Conservation (phyloP, 2,113 vertebrate species). For the Indicator indicator region DNA sequence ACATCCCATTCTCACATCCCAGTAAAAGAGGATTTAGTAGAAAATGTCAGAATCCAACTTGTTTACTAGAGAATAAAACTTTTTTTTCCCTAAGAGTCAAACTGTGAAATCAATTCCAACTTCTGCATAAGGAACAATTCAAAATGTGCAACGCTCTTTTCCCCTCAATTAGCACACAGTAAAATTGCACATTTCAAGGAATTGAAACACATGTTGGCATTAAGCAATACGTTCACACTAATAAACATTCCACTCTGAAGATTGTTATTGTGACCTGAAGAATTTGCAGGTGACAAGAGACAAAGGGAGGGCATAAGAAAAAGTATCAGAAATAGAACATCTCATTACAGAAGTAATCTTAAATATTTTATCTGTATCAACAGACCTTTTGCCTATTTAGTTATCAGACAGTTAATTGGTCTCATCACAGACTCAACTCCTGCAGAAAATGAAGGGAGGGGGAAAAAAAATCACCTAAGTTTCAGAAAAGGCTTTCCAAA, state of each 20-base stretch:
- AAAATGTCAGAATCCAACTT: conserved; percentile 3
- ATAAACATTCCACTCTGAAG: background rate
- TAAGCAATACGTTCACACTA: background rate
- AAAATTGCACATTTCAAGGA: background rate
- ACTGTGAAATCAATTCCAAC: background rate
- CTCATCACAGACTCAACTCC: background rate
- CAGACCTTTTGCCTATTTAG: background rate
- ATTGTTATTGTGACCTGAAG: background rate
- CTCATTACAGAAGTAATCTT: conserved; percentile 7
- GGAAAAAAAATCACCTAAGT: background rate
- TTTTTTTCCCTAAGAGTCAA: background rate
- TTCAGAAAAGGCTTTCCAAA: background rate
- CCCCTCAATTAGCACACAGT: background rate
- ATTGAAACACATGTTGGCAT: background rate
- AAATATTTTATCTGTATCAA: background rate
- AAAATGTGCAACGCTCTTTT: background rate
- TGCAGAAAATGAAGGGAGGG: background rate
- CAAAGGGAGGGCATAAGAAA: background rate
- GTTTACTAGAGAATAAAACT: background rate
- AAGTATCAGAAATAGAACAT: conserved; percentile 1
- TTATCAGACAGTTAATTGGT: conserved; percentile 3
- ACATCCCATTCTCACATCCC: background rate
- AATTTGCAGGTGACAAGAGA: background rate
- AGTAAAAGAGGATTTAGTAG: background rate
- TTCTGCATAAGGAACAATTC: background rate